These are phyloP conservation scores for Rhinolophus ferrumequinum DNA, from an alignment of 2,113 vertebrate genomes.

Conservation along the genomic window DNA sequence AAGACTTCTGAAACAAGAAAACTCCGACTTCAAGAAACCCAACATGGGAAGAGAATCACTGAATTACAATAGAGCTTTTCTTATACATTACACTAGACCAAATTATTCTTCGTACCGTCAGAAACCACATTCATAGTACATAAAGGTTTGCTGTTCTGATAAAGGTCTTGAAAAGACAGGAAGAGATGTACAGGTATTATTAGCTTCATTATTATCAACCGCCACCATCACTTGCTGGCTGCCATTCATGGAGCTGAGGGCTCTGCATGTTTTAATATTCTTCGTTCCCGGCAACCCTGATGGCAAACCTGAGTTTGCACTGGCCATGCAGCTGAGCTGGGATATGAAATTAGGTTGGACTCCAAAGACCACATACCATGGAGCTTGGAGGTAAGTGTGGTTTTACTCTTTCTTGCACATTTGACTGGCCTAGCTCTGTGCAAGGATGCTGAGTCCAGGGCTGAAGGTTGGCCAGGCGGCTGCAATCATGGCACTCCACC, in stretches of 20 bases:
- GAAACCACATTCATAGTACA: background rate
- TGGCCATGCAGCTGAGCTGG: background rate
- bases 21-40: background rate
- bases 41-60: background rate
- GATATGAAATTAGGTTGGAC: background rate
- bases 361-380: background rate
- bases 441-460: background rate
- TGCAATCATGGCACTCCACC: background rate
- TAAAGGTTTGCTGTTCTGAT: background rate
- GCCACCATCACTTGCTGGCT: background rate
- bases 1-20: constrained; percentile 18
- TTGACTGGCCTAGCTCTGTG: background rate
- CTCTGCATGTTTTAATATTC: background rate
- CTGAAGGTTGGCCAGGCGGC: background rate
- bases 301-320: background rate
- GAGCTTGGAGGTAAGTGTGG: background rate
- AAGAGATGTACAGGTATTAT: no score
- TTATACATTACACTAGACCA: background rate
- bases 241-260: background rate
- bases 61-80: constrained; percentile 14
- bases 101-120: background rate
- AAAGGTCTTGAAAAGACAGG: background rate
- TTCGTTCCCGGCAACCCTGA: background rate
- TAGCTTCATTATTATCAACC: background rate
- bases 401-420: background rate